Base-by-base conservation (phyloP, 1,140 invertebrate species). In the Manduca sexta region DNA sequence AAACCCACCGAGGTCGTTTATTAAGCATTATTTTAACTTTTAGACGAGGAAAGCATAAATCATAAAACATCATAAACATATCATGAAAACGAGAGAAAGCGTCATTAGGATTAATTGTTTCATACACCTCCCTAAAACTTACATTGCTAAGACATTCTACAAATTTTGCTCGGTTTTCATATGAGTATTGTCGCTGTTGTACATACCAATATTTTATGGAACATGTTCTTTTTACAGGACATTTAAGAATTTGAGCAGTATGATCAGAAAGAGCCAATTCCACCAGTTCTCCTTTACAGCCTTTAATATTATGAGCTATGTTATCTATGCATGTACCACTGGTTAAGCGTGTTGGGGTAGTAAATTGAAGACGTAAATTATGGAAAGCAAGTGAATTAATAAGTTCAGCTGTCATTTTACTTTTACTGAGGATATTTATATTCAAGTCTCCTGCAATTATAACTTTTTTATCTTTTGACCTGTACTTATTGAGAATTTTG, bases 241-340 rank as follows among this genome's bases (percentile, higher is more conserved):
- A 56, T 34, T 34, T 43, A n/a, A 59, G 14, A 30, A 52, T 33
- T 29, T 59, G 52, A 14, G 49, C 56, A 0, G 44, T 49, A 17
- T 63, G 60, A 13, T 63, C 60, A n/a, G 56, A 64, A 5, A 64
- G 21, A 5, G 35, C 52, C 8, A 59, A 41, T 11, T 63, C 60
- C 12, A 56, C 8, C 11, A 63, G n/a, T 39, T 50, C 29, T 16
- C 44, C 44, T 45, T 38, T 49, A 4, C 29, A 29, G 1, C 42
- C 45, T 12, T 33, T 52, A 3, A 60, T 30, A 45, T 60, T 48
- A 26, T 47, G 44, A 12, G 41, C 33, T 10, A 55, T 42, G 17
- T 55, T 49, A 31, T 56, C 58, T 29, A 56, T 39, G 8, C 47
- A 61, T 10, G 52, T 52, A 2, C 45, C 42, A 45, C 52, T 56